A percentile compares a stretch with the other conserved stretches of the same genome.
These are phyloP conservation scores for Camponotus vicinus DNA, from an alignment of 1,140 invertebrate species.

Conservation along the genomic window DNA sequence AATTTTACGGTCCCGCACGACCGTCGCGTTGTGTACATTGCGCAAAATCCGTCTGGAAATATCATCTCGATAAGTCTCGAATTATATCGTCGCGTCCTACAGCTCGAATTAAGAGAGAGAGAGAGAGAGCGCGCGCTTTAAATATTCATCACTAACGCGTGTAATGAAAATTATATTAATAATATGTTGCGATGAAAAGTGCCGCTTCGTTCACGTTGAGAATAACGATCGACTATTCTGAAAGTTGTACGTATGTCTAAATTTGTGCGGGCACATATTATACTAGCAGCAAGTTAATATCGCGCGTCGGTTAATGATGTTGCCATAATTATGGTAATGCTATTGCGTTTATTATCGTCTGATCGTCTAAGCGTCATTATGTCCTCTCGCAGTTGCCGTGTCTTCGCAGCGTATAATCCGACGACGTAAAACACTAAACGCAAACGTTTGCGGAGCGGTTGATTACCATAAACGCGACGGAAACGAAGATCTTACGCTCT, in stretches of 20 bases:
- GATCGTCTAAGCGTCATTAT: conserved; percentile 61
- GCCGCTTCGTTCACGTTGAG: background rate
- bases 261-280: conserved; percentile 25
- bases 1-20: conserved; percentile 70
- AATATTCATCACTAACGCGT: background rate
- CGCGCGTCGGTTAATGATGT: conserved; percentile 19
- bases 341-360: conserved; percentile 59
- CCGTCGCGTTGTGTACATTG: background rate
- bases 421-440: conserved; percentile 57
- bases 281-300: conserved; percentile 30
- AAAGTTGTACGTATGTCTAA: conserved; percentile 3
- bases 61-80: conserved; percentile 58
- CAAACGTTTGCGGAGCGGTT: conserved; percentile 55
- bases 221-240: background rate
- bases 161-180: conserved; percentile 3
- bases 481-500: conserved; percentile 43
- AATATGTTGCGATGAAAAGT: background rate
- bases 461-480: conserved; percentile 48
- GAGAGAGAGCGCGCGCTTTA: background rate
- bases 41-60: conserved; percentile 54
- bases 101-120: background rate
- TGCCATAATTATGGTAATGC: conserved; percentile 55
- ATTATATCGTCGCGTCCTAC: conserved; percentile 11
- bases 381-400: conserved; percentile 30
- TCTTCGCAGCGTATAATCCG: conserved; percentile 58